Percentiles rank a stretch among this genome's conserved stretches.
phyloP scores from a whole-genome alignment of 2,113 vertebrate species.

The Atractosteus spatula region DNA sequence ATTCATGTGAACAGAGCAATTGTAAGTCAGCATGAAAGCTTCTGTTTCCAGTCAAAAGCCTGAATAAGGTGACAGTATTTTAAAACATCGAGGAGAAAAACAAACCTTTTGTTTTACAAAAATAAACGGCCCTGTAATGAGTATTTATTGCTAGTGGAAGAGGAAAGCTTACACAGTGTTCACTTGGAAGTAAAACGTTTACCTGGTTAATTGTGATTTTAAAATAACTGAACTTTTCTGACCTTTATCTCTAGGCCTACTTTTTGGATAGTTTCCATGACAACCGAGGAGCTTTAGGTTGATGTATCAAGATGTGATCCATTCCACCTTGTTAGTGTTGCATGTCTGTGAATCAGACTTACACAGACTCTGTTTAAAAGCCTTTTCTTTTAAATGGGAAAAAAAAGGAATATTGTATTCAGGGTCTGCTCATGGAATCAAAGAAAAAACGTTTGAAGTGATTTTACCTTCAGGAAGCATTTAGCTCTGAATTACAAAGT shows the following conservation, averaged over 20 bases:
- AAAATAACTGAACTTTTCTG: conserved; percentile 18
- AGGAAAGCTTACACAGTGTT: conserved; percentile 54
- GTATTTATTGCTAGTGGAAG: conserved; percentile 59
- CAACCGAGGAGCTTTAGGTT: not conserved
- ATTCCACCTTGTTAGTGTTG: not conserved
- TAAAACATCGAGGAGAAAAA: conserved; percentile 49
- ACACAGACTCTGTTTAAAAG: no score
- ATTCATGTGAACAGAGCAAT: conserved; percentile 18
- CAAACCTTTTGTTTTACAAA: conserved; percentile 52
- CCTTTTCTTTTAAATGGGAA: no score
- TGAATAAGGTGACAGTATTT: conserved; percentile 34
- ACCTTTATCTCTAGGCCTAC: not conserved
- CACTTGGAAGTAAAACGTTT: conserved; percentile 39
- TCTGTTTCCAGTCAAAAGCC: conserved; percentile 28
- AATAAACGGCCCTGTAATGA: conserved; percentile 52
- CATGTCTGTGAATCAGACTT: not conserved
- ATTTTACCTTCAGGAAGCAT: no score
- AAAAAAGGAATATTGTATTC: not conserved
- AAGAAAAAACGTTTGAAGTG: not conserved
- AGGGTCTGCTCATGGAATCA: not conserved
- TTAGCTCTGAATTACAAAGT: no score
- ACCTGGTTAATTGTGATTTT: conserved; percentile 43
- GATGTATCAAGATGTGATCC: not conserved
- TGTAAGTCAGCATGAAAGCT: not conserved
- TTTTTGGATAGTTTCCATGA: conserved; percentile 1